Conservation (phyloP, 2,888 invertebrate species). For the Physocephala rufipes region DNA sequence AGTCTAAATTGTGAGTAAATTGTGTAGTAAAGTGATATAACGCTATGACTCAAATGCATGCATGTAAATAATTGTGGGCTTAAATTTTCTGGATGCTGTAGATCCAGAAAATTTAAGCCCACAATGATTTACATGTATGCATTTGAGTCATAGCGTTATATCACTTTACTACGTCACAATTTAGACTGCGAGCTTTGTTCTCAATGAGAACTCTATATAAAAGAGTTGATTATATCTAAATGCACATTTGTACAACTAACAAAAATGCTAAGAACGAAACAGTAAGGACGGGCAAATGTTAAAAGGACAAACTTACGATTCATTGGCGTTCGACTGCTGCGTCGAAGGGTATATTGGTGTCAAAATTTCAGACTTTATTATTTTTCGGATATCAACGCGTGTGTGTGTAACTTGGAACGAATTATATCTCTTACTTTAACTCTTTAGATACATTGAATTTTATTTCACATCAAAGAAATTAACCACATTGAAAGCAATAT, state of each 20-base stretch:
- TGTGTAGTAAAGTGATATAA: no score
- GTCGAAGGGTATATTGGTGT: background rate
- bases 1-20: no score
- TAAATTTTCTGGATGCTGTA: no score
- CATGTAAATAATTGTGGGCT: no score
- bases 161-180: no score
- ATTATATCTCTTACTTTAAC: background rate
- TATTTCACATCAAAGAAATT: no score
- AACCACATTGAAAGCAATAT: no score
- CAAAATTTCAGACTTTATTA: background rate
- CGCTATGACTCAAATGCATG: no score
- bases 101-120: no score
- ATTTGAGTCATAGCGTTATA: no score
- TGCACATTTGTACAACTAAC: background rate
- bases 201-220: background rate
- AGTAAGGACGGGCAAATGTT: background rate
- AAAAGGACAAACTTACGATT: slow-evolving; percentile 1
- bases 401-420: background rate
- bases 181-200: slow-evolving; percentile 5
- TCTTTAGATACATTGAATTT: no score
- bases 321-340: background rate
- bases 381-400: background rate
- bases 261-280: background rate
- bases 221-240: slow-evolving; percentile 12
- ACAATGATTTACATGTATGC: no score